Evolutionary conservation across 2,888 invertebrate genomes (phyloP), one percentile per base, ranked within the genome.

Genomic region (Acleris emargana): DNA sequence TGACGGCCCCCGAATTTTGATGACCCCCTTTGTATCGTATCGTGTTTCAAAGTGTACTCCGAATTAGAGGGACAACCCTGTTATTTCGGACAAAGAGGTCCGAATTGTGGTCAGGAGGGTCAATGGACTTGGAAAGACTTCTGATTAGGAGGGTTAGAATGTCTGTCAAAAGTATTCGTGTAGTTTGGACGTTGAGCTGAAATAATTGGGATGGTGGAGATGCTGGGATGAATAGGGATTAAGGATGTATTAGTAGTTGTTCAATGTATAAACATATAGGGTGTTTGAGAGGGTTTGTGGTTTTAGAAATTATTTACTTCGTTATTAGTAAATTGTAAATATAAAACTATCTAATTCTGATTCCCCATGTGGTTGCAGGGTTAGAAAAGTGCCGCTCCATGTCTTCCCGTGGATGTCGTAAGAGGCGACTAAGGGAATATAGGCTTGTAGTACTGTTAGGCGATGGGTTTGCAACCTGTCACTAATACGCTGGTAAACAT

Each of bases 1-100:
- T 80, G 84, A 86, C 83, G 82, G 80, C 76, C 76, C 71, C 84
- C 84, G 88, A 89, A 91, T 90, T 89, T 88, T 89, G 91, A 90
- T 89, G 87, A 83, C 77, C 76, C 88, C 85, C 85, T 87, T 88
- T 88, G 86, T 88, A 83, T 81, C 79, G 85, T 86, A 86, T 91
- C 90, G 86, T 86, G 89, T 91, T 91, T 88, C 91, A 82, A 83
- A 89, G 88, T 87, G 83, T 32, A 9, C 83, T 88, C 80, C 74
- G 81, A 79, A 87, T 86, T 87, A 86, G 84, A 86, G 82, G 80
- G 81, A 80, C 82, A 77, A 72, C 72, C 69, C 70, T 69, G 72
- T 69, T 74, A 68, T 67, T 68, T 67, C 60, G 54, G 67, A 67
- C 66, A 66, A 66, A 66, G 66, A 61, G 66, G 55, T 45, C 59